Conservation (phyloP, 2,888 invertebrate species). For the Agriopis leucophaearia region DNA sequence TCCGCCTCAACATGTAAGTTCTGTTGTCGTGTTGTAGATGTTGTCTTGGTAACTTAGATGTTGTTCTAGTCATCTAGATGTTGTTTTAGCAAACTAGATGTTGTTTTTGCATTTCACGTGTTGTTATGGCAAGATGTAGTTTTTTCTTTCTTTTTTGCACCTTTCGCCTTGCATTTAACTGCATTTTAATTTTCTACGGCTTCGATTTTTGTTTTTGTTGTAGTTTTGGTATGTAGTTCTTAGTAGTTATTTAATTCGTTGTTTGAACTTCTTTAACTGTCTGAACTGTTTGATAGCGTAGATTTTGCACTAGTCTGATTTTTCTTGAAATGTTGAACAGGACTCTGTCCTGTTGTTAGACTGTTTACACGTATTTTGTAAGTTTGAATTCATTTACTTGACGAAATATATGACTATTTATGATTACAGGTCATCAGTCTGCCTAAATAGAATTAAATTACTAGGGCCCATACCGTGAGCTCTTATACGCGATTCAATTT, state of each 20-base stretch:
- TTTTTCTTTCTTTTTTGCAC: not conserved
- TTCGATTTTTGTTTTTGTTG: not conserved
- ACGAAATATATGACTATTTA: no score
- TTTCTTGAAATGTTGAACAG: no score
- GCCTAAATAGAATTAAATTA: no score
- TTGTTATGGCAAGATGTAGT: not conserved
- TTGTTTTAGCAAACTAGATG: conserved; percentile 9
- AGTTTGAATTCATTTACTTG: no score
- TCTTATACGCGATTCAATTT: no score
- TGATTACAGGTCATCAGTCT: no score
- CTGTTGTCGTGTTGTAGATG: conserved; percentile 21
- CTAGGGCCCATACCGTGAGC: no score
- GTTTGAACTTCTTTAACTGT: conserved; percentile 6
- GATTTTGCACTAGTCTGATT: not conserved
- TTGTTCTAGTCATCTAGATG: conserved; percentile 17
- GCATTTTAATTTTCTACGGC: not conserved
- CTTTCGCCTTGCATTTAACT: not conserved
- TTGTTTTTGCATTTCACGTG: conserved; percentile 11
- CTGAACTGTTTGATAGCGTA: not conserved
- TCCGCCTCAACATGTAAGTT: conserved; percentile 88
- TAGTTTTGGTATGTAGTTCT: not conserved
- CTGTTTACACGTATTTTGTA: no score
- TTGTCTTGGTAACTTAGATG: conserved; percentile 27
- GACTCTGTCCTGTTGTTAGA: no score
- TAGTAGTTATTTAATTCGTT: not conserved